These are phyloP conservation scores for Notamacropus eugenii DNA, from an alignment of 2,797 vertebrate genomes.

Conservation along the genomic window DNA sequence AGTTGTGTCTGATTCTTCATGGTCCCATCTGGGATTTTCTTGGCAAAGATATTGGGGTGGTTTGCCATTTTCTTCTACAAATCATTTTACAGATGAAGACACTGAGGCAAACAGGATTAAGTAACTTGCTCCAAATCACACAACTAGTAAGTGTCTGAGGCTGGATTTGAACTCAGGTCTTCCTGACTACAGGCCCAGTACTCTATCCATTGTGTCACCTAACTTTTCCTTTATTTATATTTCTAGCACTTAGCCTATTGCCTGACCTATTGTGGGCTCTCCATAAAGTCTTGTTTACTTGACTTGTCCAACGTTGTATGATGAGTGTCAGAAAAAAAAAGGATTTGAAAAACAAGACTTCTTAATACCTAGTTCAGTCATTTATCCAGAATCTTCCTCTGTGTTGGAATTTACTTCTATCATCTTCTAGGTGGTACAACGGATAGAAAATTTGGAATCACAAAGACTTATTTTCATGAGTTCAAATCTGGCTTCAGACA, in stretches of 20 bases:
- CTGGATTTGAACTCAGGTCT: too few relatives aligned
- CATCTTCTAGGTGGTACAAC: not conserved
- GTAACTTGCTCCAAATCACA: too few relatives aligned
- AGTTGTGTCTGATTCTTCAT: not conserved
- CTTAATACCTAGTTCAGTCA: not conserved
- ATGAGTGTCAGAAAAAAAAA: not conserved
- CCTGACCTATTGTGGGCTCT: not conserved
- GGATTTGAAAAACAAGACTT: not conserved
- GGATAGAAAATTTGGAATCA: not conserved
- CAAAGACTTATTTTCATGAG: not conserved
- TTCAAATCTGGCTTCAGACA: not conserved
- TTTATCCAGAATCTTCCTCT: not conserved
- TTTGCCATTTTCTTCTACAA: too few relatives aligned
- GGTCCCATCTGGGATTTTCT: too few relatives aligned
- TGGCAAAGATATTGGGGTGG: too few relatives aligned
- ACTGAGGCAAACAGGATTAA: too few relatives aligned
- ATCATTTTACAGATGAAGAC: too few relatives aligned
- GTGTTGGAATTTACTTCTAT: not conserved
- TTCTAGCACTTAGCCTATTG: not conserved
- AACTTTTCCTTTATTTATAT: not conserved
- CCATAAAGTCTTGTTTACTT: not conserved
- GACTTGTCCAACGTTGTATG: not conserved
- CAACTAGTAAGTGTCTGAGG: too few relatives aligned
- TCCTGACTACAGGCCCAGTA: too few relatives aligned
- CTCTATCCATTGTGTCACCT: too few relatives aligned